Percentiles rank a stretch among this genome's conserved stretches.
phyloP scores from a whole-genome alignment of 2,797 vertebrate species.

The Diplodus sargus region DNA sequence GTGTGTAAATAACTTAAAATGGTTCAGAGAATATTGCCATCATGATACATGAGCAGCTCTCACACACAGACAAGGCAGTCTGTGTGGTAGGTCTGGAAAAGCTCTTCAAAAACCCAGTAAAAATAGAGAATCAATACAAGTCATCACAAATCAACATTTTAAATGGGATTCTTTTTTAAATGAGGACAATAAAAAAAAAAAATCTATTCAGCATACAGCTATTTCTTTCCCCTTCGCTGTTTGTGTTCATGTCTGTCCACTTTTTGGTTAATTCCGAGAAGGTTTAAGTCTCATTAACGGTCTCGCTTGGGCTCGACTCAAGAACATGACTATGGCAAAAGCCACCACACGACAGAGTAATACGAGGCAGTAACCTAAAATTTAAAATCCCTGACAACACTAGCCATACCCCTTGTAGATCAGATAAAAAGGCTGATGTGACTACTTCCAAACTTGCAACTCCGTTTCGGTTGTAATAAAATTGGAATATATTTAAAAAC shows the following conservation, averaged over 20 bases:
- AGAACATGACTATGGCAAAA: constrained; percentile 43
- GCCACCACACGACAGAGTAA: constrained; percentile 50
- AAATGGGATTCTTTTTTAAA: constrained; percentile 39
- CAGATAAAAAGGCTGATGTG: constrained; percentile 52
- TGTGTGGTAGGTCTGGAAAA: constrained; percentile 67
- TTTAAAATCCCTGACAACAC: constrained; percentile 72
- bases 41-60: constrained; percentile 77
- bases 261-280: constrained; percentile 72
- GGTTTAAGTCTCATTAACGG: constrained; percentile 53
- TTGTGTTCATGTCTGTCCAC: constrained; percentile 52
- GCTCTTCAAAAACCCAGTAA: constrained; percentile 65
- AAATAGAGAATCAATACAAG: constrained; percentile 53
- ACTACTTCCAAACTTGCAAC: constrained; percentile 19
- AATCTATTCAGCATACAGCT: constrained; percentile 56
- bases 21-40: constrained; percentile 75
- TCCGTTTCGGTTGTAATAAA: constrained; percentile 33
- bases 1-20: constrained; percentile 73
- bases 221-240: constrained; percentile 55
- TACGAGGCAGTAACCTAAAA: constrained; percentile 61
- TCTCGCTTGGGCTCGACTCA: constrained; percentile 62
- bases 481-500: constrained; percentile 65
- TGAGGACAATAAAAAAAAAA: constrained; percentile 37
- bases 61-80: constrained; percentile 68
- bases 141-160: constrained; percentile 67
- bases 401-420: constrained; percentile 40